These are phyloP conservation scores for Mercenaria mercenaria DNA, from an alignment of 1,140 invertebrate genomes.

Conservation along the genomic window DNA sequence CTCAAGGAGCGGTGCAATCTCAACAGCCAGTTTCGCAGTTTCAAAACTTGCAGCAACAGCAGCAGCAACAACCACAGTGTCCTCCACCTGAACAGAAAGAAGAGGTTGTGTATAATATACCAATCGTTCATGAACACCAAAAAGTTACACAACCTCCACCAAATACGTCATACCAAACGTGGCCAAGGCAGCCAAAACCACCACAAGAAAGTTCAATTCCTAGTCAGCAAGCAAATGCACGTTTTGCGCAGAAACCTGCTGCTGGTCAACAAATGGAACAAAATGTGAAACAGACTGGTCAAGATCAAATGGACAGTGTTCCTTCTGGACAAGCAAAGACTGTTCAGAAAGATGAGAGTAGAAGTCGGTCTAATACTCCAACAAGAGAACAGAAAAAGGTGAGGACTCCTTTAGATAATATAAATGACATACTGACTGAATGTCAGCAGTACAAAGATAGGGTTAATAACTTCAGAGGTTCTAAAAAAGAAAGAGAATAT, in stretches of 20 bases:
- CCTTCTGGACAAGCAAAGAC: not conserved
- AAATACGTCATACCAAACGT: constrained; percentile 42
- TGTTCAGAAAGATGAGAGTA: constrained; percentile 1
- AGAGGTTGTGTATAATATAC: constrained; percentile 43
- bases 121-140: constrained; percentile 49
- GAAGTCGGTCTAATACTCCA: not conserved
- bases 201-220: not conserved
- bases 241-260: not conserved
- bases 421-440: constrained; percentile 92
- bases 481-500: constrained; percentile 92
- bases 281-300: not conserved
- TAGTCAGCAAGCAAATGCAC: not conserved
- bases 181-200: constrained; percentile 47
- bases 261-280: not conserved
- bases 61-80: constrained; percentile 22
- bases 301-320: constrained; percentile 9
- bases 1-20: constrained; percentile 59
- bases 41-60: constrained; percentile 40
- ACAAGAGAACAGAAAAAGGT: constrained; percentile 47
- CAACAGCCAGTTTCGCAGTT: constrained; percentile 72
- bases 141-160: not conserved
- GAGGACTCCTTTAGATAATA: constrained; percentile 89
- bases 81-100: constrained; percentile 35
- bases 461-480: constrained; percentile 92
- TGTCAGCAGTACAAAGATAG: constrained; percentile 91